Conservation (phyloP, 2,113 vertebrate genomes). For the Cercocebus atys region DNA sequence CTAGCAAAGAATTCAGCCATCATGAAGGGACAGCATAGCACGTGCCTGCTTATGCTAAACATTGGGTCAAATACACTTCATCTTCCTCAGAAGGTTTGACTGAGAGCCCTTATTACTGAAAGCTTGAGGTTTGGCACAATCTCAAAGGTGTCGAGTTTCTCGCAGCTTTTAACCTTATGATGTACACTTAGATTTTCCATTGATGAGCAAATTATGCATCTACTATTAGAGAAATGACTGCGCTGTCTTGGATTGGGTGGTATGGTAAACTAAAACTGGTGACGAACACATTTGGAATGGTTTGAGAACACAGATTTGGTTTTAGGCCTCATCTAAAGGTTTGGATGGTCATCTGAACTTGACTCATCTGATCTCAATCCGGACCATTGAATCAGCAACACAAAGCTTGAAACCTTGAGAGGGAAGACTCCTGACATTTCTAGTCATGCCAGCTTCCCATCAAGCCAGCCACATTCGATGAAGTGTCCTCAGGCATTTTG, state of each 20-base stretch:
- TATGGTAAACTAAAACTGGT: not conserved
- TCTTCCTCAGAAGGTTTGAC: not conserved
- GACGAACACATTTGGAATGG: conserved; percentile 27
- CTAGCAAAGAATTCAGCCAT: not conserved
- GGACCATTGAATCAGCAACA: conserved; percentile 28
- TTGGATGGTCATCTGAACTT: conserved; percentile 50
- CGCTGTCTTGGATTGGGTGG: not conserved
- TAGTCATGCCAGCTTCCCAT: conserved; percentile 51
- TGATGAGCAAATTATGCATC: conserved; percentile 46
- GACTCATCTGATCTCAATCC: conserved; percentile 43
- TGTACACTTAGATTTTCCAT: conserved; percentile 64
- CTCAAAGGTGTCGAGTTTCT: conserved; percentile 51
- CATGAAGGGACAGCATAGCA: not conserved
- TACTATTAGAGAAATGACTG: conserved; percentile 62
- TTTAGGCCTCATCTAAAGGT: conserved; percentile 46
- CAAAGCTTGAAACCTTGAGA: conserved; percentile 16
- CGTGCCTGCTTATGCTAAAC: not conserved
- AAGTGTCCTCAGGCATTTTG: conserved; percentile 23
- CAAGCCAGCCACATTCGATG: not conserved
- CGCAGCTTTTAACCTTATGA: conserved; percentile 52
- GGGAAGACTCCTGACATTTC: conserved; percentile 35
- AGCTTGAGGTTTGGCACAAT: conserved; percentile 32
- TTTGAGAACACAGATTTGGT: conserved; percentile 60
- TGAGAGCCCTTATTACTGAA: conserved; percentile 16
- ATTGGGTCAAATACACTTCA: not conserved